phyloP scores from a whole-genome alignment of 2,888 invertebrate genomes.

The Leptopilina syphax region DNA sequence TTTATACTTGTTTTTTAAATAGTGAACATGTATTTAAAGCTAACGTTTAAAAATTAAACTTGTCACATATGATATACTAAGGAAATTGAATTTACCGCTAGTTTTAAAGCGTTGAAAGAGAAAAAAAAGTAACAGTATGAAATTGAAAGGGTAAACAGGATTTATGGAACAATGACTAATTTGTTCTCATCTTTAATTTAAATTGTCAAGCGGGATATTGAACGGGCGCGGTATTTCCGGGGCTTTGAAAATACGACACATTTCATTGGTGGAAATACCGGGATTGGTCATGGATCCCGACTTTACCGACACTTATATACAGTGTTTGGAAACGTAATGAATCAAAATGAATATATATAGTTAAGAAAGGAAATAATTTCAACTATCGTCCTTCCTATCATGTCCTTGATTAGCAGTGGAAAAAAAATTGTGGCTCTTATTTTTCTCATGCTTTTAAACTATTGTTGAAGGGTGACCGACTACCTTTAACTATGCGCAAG shows the following conservation, averaged over 20 bases:
- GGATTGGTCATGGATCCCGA: background rate
- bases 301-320: background rate
- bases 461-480: constrained; percentile 56
- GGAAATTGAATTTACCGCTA: too few relatives aligned
- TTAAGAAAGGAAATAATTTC: background rate
- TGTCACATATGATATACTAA: too few relatives aligned
- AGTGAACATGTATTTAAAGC: too few relatives aligned
- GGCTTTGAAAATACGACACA: constrained; percentile 57
- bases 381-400: background rate
- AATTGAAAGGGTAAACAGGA: background rate
- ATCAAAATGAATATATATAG: background rate
- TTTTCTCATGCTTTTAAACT: background rate
- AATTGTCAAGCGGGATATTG: constrained; percentile 59
- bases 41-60: too few relatives aligned
- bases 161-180: constrained; percentile 59
- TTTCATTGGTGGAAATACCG: constrained; percentile 60
- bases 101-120: too few relatives aligned
- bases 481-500: constrained; percentile 63
- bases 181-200: constrained; percentile 54
- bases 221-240: constrained; percentile 75
- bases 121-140: constrained; percentile 26
- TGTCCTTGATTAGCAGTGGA: background rate
- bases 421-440: constrained; percentile 5
- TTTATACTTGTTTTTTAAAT: too few relatives aligned
- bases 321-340: background rate